Evolutionary conservation across 2,113 vertebrate species (phyloP).

Genomic region (Tachycineta bicolor): DNA sequence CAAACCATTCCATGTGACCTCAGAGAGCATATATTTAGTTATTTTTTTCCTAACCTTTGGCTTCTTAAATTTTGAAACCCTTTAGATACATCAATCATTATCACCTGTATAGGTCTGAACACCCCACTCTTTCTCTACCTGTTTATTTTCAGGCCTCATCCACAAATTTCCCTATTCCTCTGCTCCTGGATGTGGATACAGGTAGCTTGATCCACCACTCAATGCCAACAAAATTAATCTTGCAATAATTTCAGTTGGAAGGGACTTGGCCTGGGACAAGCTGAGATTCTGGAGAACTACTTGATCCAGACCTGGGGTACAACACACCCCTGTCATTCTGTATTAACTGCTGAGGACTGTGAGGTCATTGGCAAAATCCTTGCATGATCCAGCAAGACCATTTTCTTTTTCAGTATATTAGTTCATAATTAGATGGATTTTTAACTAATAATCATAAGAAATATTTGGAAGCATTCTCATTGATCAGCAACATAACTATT

Average conservation of each 20-base stretch:
- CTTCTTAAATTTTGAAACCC: background rate
- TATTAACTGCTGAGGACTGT: background rate
- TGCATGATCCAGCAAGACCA: background rate
- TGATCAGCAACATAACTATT: background rate
- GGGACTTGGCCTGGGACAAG: background rate
- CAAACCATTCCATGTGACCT: background rate
- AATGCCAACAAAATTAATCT: background rate
- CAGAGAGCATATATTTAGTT: background rate
- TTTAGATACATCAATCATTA: background rate
- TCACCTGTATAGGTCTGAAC: background rate
- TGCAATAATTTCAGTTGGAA: background rate
- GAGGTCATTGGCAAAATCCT: background rate
- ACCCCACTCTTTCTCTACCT: accelerated
- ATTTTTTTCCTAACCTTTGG: background rate
- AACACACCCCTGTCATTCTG: accelerated
- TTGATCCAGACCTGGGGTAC: background rate
- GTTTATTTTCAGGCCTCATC: accelerated
- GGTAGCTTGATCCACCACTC: background rate
- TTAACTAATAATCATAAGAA: background rate
- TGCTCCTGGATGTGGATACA: accelerated
- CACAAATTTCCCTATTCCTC: background rate
- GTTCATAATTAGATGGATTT: background rate
- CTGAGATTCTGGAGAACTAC: background rate
- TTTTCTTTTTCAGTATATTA: background rate
- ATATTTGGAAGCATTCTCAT: background rate